Evolutionary conservation across 2,113 vertebrate species (phyloP), one percentile per base, ranked within the genome.

Genomic region (Trichechus manatus): DNA sequence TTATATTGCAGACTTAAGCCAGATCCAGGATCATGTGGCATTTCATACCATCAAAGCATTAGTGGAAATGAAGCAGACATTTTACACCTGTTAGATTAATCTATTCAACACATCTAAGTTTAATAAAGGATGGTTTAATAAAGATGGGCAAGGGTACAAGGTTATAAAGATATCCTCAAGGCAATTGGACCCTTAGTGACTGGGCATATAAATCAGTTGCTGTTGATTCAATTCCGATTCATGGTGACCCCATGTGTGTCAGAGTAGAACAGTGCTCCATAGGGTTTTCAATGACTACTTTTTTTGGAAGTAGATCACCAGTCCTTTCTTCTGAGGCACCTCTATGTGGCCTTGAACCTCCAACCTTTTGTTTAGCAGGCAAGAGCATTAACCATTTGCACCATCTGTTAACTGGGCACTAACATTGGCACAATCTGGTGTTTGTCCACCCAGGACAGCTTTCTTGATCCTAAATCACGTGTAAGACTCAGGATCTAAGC

Each of bases 21-120:
- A 75, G 77, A 82, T 75, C 22, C 88, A 36, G 29, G 81, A 59
- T 70, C 33, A 63, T 15, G 25, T 50, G 70, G 3, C 44, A 84
- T 74, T 92, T 81, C n/a, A 80, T n/a, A 72, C 36, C 77, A 95
- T 87, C 84, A 66, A 93, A 93, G 61, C 23, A 39, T 81, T 39
- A 42, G 20, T 19, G 75, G 77, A 63, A 92, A 66, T 82, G 33
- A 91, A 92, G 83, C 11, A 77, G 42, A 72, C 5, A 22, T 89
- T 96, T 96, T 61, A 90, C 64, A 66, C 20, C 29, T 87, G 50
- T 82, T 78, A 13, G 53, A 36, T 93, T 95, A 93, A 84, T 72
- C 75, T 39, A 47, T n/a, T 92, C 1, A 47, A 53, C 13, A 87
- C 64, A 84, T 80, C 80, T 68, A 87, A 63, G 9, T 75, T 89